phyloP scores from a whole-genome alignment of 2,113 vertebrate genomes.

The Gasterosteus nipponicus region DNA sequence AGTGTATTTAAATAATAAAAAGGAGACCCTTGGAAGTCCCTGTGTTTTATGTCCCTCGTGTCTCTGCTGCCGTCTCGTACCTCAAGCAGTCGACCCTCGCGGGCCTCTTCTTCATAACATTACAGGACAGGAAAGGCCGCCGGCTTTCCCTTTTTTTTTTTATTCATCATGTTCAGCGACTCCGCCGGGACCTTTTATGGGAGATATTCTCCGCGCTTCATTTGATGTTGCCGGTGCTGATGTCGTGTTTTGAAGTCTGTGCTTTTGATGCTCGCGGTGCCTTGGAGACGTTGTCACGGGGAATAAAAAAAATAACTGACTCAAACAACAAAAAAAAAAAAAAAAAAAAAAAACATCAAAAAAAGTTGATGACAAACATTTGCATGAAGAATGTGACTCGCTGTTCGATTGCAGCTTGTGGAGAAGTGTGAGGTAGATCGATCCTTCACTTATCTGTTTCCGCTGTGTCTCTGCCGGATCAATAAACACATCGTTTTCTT shows the following conservation, averaged over 20 bases:
- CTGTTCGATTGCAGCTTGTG: slow-evolving; percentile 31
- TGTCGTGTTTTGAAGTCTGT: slow-evolving; percentile 62
- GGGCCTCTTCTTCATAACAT: slow-evolving; percentile 34
- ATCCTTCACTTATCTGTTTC: slow-evolving; percentile 9
- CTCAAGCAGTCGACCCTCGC: not conserved
- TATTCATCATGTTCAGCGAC: slow-evolving; percentile 29
- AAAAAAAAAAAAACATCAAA: not conserved
- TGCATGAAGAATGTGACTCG: slow-evolving; percentile 27
- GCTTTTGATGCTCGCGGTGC: slow-evolving; percentile 52
- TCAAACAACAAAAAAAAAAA: slow-evolving; percentile 13
- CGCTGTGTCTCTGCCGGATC: slow-evolving; percentile 52
- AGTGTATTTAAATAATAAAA: slow-evolving; percentile 35
- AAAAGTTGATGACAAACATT: slow-evolving; percentile 37
- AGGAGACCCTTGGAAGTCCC: slow-evolving; percentile 2
- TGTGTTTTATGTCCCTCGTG: slow-evolving; percentile 16
- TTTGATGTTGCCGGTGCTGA: slow-evolving; percentile 62
- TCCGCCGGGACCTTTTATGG: slow-evolving; percentile 55
- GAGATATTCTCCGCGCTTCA: slow-evolving; percentile 44
- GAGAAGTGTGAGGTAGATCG: slow-evolving; percentile 25
- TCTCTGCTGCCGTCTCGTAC: slow-evolving; percentile 2
- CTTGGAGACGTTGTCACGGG: slow-evolving; percentile 51
- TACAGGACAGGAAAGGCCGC: slow-evolving; percentile 43
- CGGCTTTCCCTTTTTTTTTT: slow-evolving; percentile 14
- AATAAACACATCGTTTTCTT: slow-evolving; percentile 67
- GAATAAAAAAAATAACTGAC: slow-evolving; percentile 45